A percentile compares a stretch with the other conserved stretches of the same genome.
These are phyloP conservation scores for Recurvirostra avosetta DNA, from an alignment of 2,113 vertebrate species.

Conservation along the genomic window DNA sequence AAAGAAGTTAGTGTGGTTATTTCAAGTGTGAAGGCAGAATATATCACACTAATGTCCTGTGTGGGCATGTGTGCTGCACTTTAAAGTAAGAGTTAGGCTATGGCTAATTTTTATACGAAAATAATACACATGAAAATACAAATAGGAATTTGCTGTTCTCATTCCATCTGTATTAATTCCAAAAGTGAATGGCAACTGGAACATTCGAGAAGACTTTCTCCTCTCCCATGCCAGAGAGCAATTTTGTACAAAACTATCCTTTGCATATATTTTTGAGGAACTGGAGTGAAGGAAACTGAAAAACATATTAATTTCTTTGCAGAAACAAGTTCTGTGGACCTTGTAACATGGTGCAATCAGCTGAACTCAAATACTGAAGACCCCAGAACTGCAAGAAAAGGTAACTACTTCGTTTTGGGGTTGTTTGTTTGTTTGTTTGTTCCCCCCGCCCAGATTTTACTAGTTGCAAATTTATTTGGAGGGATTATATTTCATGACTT, in stretches of 20 bases:
- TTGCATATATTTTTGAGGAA: neutral
- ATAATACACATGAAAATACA: neutral
- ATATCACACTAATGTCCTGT: neutral
- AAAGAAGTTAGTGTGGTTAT: neutral
- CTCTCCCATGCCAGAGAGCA: neutral
- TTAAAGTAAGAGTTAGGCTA: neutral
- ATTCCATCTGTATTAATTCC: neutral
- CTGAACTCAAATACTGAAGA: neutral
- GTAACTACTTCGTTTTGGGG: neutral
- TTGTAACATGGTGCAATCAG: neutral
- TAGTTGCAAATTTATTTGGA: neutral
- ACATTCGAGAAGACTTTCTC: neutral
- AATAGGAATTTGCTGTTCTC: neutral
- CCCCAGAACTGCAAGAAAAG: neutral
- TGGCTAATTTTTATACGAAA: neutral
- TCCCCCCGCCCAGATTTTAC: neutral
- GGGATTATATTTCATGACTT: neutral
- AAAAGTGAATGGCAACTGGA: neutral
- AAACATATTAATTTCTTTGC: neutral
- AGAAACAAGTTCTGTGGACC: neutral
- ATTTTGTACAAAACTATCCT: neutral
- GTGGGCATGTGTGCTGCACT: neutral
- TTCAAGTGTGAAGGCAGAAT: neutral
- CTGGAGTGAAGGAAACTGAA: neutral
- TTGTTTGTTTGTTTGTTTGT: neutral